Evolutionary conservation across 2,888 invertebrate genomes (phyloP).

Genomic region (Archips xylosteana): DNA sequence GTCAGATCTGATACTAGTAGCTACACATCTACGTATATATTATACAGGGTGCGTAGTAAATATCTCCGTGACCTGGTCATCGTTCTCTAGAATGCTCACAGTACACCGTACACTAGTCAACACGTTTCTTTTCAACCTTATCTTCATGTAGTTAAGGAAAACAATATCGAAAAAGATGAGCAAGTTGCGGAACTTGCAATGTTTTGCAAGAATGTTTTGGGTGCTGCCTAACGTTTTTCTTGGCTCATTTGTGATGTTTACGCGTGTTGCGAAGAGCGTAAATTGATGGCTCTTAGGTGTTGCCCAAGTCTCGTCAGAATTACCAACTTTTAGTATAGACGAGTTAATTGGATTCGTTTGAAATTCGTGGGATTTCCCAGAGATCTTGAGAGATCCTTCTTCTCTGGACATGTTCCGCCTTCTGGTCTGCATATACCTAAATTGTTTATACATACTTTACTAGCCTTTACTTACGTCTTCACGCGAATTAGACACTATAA

Average conservation of each 20-base stretch:
- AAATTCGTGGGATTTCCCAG: slow-evolving; percentile 18
- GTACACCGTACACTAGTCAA: neutral
- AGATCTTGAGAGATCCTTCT: neutral
- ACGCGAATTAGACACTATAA: too few relatives aligned
- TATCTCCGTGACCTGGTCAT: slow-evolving; percentile 40
- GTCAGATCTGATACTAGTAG: slow-evolving; percentile 29
- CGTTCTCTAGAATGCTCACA: slow-evolving; percentile 16
- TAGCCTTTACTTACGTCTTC: too few relatives aligned
- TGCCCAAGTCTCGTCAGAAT: slow-evolving; percentile 49
- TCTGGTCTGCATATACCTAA: neutral
- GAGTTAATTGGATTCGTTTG: slow-evolving; percentile 19
- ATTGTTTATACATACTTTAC: neutral
- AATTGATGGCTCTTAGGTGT: slow-evolving; percentile 54
- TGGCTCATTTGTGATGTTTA: slow-evolving; percentile 55
- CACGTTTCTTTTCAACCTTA: slow-evolving; percentile 27
- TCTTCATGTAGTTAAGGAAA: slow-evolving; percentile 8
- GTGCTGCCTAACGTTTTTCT: slow-evolving; percentile 58
- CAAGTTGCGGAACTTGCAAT: neutral
- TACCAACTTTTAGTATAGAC: slow-evolving; percentile 42
- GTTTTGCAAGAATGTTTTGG: slow-evolving; percentile 43
- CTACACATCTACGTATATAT: neutral
- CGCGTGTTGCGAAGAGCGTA: slow-evolving; percentile 51
- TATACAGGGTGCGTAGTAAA: slow-evolving; percentile 30
- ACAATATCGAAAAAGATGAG: neutral
- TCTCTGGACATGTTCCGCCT: neutral